A percentile compares a stretch with the other conserved stretches of the same genome.
Conservation (phyloP, 35 echinoderm and acorn worm species). For the Eucidaris tribuloides region DNA sequence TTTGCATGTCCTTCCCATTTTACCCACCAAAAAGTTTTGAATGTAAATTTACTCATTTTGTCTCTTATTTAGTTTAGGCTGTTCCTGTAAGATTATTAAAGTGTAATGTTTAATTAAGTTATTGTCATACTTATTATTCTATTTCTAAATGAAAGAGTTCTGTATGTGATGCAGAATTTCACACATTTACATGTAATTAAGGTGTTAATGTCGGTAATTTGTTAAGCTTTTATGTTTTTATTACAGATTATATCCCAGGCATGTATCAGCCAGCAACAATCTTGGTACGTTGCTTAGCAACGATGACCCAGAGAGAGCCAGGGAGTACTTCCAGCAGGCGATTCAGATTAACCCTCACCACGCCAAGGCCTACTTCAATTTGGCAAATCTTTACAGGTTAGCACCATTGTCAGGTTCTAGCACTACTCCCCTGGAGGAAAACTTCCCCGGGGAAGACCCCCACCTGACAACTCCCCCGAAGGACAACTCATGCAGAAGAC, state of each 20-base stretch:
- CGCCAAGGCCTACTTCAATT: conserved; percentile 82
- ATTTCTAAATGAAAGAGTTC: no score
- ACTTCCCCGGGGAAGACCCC: no score
- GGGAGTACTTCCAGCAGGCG: conserved; percentile 36
- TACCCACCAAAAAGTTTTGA: no score
- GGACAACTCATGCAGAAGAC: neutral
- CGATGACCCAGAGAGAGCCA: conserved; percentile 29
- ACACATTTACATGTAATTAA: no score
- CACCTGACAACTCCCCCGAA: neutral
- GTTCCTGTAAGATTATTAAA: no score
- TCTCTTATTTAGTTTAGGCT: no score
- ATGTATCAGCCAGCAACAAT: conserved; percentile 91
- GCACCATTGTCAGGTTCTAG: neutral
- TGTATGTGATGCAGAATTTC: no score
- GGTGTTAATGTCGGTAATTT: neutral
- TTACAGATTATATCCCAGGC: conserved; percentile 79
- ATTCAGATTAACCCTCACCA: conserved; percentile 67
- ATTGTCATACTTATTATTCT: no score
- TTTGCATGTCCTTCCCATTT: no score
- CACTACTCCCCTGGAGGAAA: no score
- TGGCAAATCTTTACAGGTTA: conserved; percentile 76
- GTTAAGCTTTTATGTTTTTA: conserved; percentile 15
- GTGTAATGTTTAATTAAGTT: no score
- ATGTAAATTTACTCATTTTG: no score
- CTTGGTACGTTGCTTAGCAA: conserved; percentile 74